Conservation (phyloP, 2,888 invertebrate genomes). For the Euzetes globulus region DNA sequence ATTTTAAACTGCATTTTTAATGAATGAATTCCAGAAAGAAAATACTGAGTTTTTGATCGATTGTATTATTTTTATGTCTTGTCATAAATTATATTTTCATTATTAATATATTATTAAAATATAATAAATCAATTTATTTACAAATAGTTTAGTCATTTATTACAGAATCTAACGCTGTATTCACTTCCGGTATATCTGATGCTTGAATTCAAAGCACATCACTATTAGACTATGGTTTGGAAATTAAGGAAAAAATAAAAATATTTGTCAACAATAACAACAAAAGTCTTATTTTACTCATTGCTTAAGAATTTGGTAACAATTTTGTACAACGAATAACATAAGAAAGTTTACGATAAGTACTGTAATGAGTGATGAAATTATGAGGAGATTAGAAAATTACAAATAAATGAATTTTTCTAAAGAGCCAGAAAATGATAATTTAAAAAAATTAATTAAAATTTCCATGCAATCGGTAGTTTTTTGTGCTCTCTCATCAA, state of each 20-base stretch:
- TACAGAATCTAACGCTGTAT: background rate
- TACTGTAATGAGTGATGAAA: background rate
- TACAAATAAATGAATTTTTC: background rate
- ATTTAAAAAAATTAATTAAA: background rate
- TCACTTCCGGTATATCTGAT: background rate
- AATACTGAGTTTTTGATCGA: background rate
- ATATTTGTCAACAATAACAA: too few species aligned
- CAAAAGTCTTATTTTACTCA: too few species aligned
- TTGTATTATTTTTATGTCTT: background rate
- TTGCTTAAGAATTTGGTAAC: too few species aligned
- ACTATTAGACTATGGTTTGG: background rate
- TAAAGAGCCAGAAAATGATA: background rate
- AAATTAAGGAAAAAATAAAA: background rate
- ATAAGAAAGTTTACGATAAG: too few species aligned
- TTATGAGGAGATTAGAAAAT: background rate
- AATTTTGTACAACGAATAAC: too few species aligned
- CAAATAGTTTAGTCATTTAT: background rate
- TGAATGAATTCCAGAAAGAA: too few species aligned
- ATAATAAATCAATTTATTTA: conserved; percentile 5
- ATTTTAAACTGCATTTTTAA: background rate
- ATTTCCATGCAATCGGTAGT: background rate
- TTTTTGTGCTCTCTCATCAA: background rate
- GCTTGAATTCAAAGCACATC: background rate
- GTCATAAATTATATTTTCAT: background rate
- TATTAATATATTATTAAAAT: background rate